Conservation (phyloP, 1,140 invertebrate species). For the Cecropterus lyciades region DNA sequence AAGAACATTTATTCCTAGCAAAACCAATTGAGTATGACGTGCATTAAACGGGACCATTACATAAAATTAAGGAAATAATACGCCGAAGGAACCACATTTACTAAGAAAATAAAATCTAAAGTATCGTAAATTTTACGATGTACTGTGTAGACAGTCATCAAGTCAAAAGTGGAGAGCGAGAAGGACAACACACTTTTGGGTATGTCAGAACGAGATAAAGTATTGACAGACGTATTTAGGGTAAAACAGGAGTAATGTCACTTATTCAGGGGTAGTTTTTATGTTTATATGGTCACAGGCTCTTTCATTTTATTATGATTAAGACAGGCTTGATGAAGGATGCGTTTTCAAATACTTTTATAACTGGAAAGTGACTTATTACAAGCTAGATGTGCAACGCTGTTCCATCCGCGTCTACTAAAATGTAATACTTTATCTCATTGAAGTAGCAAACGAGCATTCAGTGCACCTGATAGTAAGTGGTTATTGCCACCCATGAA, state of each 20-base stretch:
- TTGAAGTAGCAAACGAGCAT: no score
- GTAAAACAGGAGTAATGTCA: conserved; percentile 27
- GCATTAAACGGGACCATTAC: conserved; percentile 5
- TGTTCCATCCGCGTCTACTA: no score
- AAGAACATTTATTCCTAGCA: not conserved
- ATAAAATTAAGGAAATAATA: conserved; percentile 23
- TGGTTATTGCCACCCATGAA: no score
- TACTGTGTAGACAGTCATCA: conserved; percentile 30
- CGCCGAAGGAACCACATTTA: conserved; percentile 1
- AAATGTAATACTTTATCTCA: no score
- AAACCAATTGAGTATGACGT: not conserved
- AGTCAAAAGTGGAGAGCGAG: conserved; percentile 18
- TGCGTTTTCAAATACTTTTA: conserved; percentile 5
- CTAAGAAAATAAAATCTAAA: conserved; percentile 34
- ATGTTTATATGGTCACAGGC: conserved; percentile 18
- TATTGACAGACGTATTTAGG: conserved; percentile 25
- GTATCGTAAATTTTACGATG: conserved; percentile 35
- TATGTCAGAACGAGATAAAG: not conserved
- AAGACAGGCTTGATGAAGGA: conserved; percentile 2
- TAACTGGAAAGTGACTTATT: not conserved
- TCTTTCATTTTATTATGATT: conserved; percentile 35
- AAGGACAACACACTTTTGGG: not conserved
- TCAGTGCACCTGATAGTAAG: no score
- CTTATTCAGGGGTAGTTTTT: conserved; percentile 33
- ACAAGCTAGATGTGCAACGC: no score